phyloP scores from a whole-genome alignment of 1,140 invertebrate species.

The Eulimnadia texana region DNA sequence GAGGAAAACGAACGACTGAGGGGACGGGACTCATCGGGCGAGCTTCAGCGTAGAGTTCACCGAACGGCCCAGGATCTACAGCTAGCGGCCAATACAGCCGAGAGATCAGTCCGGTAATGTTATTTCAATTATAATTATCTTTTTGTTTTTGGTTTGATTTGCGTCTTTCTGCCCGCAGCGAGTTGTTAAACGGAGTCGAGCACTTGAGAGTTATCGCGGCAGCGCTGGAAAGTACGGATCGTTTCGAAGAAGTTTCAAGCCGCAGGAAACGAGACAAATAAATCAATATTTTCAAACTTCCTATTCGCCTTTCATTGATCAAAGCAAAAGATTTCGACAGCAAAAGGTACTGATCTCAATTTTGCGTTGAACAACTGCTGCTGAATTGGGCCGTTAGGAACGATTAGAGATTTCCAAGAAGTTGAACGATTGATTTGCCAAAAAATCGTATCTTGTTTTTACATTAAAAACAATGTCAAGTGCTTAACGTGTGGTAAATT shows the following conservation, averaged over 20 bases:
- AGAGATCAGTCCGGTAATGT: conserved; percentile 43
- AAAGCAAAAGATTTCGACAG: too few species aligned
- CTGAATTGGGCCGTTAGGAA: too few species aligned
- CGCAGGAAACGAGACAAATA: neutral
- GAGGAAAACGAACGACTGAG: neutral
- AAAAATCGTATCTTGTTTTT: too few species aligned
- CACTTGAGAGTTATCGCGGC: conserved; percentile 45
- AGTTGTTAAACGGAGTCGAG: conserved; percentile 46
- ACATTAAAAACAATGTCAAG: too few species aligned
- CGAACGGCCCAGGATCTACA: conserved; percentile 38
- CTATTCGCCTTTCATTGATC: too few species aligned
- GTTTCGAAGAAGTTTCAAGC: conserved; percentile 32
- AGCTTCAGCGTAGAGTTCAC: neutral
- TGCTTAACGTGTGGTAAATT: too few species aligned
- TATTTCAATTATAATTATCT: neutral
- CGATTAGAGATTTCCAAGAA: too few species aligned
- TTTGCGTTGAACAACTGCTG: too few species aligned
- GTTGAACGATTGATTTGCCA: too few species aligned
- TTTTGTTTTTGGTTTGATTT: neutral
- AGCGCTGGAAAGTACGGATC: conserved; percentile 38
- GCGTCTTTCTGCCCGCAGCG: conserved; percentile 30
- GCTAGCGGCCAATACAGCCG: conserved; percentile 43
- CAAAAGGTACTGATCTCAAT: too few species aligned
- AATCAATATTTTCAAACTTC: neutral
- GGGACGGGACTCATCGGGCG: neutral